Conservation (phyloP, 1,140 invertebrate genomes). For the Drosophila tristis region DNA sequence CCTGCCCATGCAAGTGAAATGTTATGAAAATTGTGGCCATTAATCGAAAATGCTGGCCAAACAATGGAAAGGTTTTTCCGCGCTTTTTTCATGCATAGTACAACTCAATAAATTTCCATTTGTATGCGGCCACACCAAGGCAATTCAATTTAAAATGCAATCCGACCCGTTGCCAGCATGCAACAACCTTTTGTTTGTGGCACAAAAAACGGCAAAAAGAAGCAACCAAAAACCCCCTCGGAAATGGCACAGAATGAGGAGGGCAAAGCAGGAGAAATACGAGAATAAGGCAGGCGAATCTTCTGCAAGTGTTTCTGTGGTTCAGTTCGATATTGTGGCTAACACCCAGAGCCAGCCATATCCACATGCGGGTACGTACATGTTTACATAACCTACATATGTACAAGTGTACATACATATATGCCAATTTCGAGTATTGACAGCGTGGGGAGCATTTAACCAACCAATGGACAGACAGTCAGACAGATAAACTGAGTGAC, state of each 20-base stretch:
- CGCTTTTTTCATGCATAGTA: not conserved
- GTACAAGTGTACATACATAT: conserved; percentile 14
- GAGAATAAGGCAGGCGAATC: conserved; percentile 16
- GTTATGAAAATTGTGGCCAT: not conserved
- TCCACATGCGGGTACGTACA: too few species aligned
- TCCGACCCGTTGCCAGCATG: conserved; percentile 27
- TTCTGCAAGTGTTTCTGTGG: conserved; percentile 30
- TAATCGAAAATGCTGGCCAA: too few species aligned
- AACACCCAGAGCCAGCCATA: not conserved
- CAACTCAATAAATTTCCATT: conserved; percentile 21
- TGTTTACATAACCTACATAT: conserved; percentile 12
- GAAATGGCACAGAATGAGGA: conserved; percentile 25
- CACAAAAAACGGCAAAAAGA: conserved; percentile 1
- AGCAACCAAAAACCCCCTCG: conserved; percentile 17
- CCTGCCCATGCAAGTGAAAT: not conserved
- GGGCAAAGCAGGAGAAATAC: conserved; percentile 25
- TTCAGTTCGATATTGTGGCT: conserved; percentile 38
- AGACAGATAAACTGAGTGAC: conserved; percentile 45
- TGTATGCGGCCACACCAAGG: conserved; percentile 33
- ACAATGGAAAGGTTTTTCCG: too few species aligned
- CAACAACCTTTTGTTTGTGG: conserved; percentile 47
- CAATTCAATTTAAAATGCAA: conserved; percentile 52
- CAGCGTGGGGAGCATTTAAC: conserved; percentile 70
- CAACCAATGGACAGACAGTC: conserved; percentile 39
- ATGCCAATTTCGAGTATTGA: conserved; percentile 69